These are phyloP conservation scores for Calameuta filiformis DNA, from an alignment of 2,888 invertebrate genomes.

Conservation along the genomic window DNA sequence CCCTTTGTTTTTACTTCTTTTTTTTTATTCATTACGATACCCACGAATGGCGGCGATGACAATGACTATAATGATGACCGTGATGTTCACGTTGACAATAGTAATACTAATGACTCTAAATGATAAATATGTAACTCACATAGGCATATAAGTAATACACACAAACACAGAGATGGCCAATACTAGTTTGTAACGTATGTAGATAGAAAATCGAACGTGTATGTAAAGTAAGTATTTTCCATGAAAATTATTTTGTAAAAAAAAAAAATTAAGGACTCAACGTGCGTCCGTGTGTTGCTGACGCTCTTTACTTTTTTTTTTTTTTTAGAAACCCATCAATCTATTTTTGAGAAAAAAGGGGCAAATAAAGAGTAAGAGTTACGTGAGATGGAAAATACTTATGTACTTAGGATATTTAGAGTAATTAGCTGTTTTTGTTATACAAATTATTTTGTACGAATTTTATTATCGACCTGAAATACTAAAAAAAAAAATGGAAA, in stretches of 20 bases:
- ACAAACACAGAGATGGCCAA: constrained; percentile 45
- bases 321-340: not conserved
- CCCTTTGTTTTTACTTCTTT: constrained; percentile 5
- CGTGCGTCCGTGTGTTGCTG: not conserved
- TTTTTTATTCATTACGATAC: constrained; percentile 4
- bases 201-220: constrained; percentile 48
- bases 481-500: constrained; percentile 12
- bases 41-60: constrained; percentile 18
- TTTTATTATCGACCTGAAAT: constrained; percentile 49
- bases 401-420: constrained; percentile 45
- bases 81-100: not conserved
- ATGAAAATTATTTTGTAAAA: constrained; percentile 9
- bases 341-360: not conserved
- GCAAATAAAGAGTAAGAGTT: not conserved
- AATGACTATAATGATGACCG: constrained; percentile 23
- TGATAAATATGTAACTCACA: constrained; percentile 11
- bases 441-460: constrained; percentile 59
- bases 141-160: not conserved
- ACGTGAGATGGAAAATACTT: constrained; percentile 28
- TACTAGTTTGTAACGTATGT: constrained; percentile 56
- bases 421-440: constrained; percentile 56
- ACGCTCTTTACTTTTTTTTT: not conserved
- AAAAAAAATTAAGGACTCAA: constrained; percentile 4
- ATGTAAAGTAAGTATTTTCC: constrained; percentile 26
- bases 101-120: not conserved